These are phyloP conservation scores for Sclerurus mexicanus DNA, from an alignment of 2,113 vertebrate genomes.

Conservation along the genomic window DNA sequence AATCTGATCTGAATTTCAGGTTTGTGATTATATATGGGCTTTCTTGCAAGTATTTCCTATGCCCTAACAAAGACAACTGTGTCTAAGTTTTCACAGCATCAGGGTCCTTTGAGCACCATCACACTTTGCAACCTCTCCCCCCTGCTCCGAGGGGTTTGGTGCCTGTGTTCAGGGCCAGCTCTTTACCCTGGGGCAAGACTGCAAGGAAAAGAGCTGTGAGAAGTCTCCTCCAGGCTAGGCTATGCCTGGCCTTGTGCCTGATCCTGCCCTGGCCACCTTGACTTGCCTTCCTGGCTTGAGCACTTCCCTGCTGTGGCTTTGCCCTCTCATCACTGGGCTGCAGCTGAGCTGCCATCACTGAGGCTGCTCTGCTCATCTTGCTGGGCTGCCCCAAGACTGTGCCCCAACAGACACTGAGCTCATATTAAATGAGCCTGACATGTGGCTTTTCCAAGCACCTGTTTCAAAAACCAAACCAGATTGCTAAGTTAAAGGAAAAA, in stretches of 20 bases:
- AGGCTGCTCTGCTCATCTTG: background rate
- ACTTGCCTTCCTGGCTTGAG: background rate
- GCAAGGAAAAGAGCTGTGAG: background rate
- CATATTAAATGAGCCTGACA: background rate
- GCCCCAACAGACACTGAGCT: background rate
- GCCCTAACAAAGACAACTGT: background rate
- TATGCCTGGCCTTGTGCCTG: background rate
- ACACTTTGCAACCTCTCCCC: background rate
- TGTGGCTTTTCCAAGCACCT: background rate
- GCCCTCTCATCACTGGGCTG: fast-evolving
- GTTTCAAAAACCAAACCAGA: background rate
- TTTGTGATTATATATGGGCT: background rate
- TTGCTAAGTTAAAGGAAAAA: background rate
- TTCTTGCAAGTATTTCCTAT: background rate
- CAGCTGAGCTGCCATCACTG: background rate
- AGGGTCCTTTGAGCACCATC: background rate
- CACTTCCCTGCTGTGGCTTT: background rate
- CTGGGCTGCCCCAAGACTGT: background rate
- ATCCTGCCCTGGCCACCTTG: background rate
- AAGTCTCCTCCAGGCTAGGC: background rate
- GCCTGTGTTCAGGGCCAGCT: fast-evolving
- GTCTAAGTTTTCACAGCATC: background rate
- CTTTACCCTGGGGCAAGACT: background rate
- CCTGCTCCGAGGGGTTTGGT: background rate
- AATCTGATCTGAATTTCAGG: background rate